Percentiles rank a stretch among this genome's conserved stretches.
Conservation (phyloP, 2,888 invertebrate genomes). For the Dioctria linearis region DNA sequence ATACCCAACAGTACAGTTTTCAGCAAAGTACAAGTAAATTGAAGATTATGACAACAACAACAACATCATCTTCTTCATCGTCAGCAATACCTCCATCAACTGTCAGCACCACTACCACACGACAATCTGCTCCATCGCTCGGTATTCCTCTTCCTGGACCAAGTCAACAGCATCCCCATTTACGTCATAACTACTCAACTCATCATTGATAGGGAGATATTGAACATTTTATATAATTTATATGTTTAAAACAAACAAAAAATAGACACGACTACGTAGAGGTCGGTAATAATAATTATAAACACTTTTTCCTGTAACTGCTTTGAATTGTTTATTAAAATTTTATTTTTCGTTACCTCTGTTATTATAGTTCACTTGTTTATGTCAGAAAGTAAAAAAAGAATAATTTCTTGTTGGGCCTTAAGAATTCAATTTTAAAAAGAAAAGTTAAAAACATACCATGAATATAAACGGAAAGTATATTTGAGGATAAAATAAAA, state of each 20-base stretch:
- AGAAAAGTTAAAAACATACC: slow-evolving; percentile 39
- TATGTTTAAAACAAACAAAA: slow-evolving; percentile 38
- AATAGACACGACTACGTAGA: slow-evolving; percentile 26
- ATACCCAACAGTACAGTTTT: slow-evolving; percentile 21
- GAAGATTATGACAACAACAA: slow-evolving; percentile 55
- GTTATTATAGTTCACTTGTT: slow-evolving; percentile 44
- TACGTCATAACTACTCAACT: slow-evolving; percentile 51
- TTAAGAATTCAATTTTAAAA: slow-evolving; percentile 54
- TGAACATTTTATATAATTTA: slow-evolving; percentile 46
- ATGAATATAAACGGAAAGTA: slow-evolving; percentile 42
- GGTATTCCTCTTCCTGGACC: slow-evolving; percentile 58
- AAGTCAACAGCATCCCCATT: slow-evolving; percentile 53
- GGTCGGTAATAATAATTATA: slow-evolving; percentile 21
- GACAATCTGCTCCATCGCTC: slow-evolving; percentile 54
- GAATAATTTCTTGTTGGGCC: slow-evolving; percentile 61
- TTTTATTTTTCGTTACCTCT: slow-evolving; percentile 48
- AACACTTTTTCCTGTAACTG: slow-evolving; percentile 29
- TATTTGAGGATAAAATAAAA: slow-evolving; percentile 48
- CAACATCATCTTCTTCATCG: slow-evolving; percentile 64
- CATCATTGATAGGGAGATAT: slow-evolving; percentile 46
- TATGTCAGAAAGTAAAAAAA: slow-evolving; percentile 55
- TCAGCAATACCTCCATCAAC: slow-evolving; percentile 58
- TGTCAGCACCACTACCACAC: slow-evolving; percentile 4
- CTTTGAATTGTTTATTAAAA: slow-evolving; percentile 46
- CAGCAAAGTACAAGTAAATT: slow-evolving; percentile 41